Evolutionary conservation across 1,140 invertebrate species (phyloP), one percentile per base, ranked within the genome.

Genomic region (Ylistrum balloti): DNA sequence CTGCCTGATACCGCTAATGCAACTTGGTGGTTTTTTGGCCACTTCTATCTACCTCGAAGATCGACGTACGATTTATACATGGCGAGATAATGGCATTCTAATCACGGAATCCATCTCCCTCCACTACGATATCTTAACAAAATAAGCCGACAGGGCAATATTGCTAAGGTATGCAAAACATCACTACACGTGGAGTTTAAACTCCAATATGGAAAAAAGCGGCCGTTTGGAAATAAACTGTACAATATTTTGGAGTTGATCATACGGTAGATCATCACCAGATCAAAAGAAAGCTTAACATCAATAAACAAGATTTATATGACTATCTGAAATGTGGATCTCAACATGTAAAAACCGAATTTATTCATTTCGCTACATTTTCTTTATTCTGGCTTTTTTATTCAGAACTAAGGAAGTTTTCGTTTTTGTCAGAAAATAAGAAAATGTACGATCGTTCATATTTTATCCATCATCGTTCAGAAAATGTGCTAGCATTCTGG

Each of bases 1-100:
- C 56, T 74, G 56, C 56, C 56, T 74, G 56, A 74, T 74, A 74
- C 56, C 56, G 56, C 56, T 74, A 74, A 74, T 74, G 56, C 56
- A 74, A 74, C 56, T 74, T 74, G 56, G 56, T 74, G 56, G 56
- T 74, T 74, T 74, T 74, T 74, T 74, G 56, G 56, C 56, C 56
- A 74, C n/a, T 74, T 74, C 56, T 74, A 74, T 74, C 56, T 74
- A 17, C 22, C 56, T 74, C 56, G 9, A n/a, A 28, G 56, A 74
- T 74, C 56, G 56, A 74, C 56, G 56, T 74, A 74, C 56, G 56
- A 74, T 74, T 74, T 74, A n/a, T 28, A 74, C 56, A 74, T 74
- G 56, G 56, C 56, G 56, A 74, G 56, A 74, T 74, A 74, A 74
- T 74, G 56, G 56, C 9, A 74, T 74, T 74, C 56, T 74, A 74